Evolutionary conservation across 2,113 vertebrate species (phyloP).

Genomic region (Rousettus leschenaultii): DNA sequence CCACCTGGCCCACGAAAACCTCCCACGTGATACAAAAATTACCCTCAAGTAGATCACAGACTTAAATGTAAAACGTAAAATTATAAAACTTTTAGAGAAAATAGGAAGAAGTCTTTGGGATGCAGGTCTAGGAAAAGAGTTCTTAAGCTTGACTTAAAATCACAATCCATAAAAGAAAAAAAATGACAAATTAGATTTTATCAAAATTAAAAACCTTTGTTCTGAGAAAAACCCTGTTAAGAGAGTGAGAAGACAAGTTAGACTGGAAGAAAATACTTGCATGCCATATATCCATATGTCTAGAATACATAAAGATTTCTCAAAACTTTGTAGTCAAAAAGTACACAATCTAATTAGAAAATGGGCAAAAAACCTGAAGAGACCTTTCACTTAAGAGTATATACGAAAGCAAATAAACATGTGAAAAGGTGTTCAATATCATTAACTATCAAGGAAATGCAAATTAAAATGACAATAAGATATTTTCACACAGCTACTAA

Average conservation of each 20-base stretch:
- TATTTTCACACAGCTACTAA: neutral
- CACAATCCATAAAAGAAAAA: neutral
- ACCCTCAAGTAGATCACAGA: neutral
- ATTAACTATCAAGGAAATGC: neutral
- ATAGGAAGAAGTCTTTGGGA: neutral
- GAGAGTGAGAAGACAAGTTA: neutral
- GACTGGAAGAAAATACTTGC: neutral
- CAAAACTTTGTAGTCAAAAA: neutral
- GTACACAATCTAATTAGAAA: neutral
- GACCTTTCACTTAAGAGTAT: neutral
- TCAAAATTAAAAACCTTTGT: neutral
- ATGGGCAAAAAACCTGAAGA: neutral
- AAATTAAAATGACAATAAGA: neutral
- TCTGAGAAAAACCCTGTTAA: neutral
- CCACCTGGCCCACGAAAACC: neutral
- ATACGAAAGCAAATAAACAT: neutral
- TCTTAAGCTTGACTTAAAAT: neutral
- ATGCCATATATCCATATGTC: neutral
- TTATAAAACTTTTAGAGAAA: neutral
- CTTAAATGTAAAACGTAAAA: neutral
- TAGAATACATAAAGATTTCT: neutral
- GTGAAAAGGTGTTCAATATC: neutral
- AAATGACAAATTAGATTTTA: neutral
- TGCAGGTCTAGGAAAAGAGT: neutral
- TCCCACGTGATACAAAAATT: neutral